These are phyloP conservation scores for Eulacestoma nigropectus DNA, from an alignment of 2,113 vertebrate species.

Conservation along the genomic window DNA sequence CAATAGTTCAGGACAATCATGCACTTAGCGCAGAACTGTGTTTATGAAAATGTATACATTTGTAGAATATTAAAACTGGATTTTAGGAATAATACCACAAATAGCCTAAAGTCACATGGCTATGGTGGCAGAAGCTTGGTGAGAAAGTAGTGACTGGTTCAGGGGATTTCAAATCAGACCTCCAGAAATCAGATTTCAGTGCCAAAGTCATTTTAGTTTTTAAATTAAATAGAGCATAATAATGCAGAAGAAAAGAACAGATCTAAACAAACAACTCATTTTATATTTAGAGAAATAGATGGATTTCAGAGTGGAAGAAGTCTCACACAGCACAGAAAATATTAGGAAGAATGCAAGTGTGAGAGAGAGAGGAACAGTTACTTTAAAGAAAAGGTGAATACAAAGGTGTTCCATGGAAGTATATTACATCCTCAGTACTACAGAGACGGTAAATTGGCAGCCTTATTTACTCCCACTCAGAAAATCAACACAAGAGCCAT, in stretches of 20 bases:
- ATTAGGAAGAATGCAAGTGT: not conserved
- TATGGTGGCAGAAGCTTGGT: not conserved
- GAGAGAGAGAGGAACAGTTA: not conserved
- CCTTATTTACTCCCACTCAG: slow-evolving; percentile 35
- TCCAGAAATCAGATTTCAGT: not conserved
- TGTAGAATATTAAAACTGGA: not conserved
- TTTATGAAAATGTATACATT: not conserved
- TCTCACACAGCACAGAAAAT: not conserved
- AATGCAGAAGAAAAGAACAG: not conserved
- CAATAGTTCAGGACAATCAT: not conserved
- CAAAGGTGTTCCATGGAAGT: not conserved
- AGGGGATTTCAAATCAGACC: not conserved
- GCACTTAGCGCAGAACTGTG: not conserved
- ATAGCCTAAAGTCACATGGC: not conserved
- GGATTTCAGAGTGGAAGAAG: not conserved
- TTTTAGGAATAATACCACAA: not conserved
- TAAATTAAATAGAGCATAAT: not conserved
- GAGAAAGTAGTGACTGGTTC: not conserved
- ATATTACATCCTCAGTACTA: not conserved
- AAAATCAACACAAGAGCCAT: slow-evolving; percentile 45
- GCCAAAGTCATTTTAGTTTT: not conserved
- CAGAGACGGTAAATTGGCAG: slow-evolving; percentile 2
- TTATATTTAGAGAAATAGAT: not conserved
- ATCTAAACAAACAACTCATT: not conserved
- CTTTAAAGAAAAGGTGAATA: not conserved